A percentile compares a stretch with the other conserved stretches of the same genome.
These are phyloP conservation scores for Capricornis sumatraensis DNA, from an alignment of 2,113 vertebrate species.

Conservation along the genomic window DNA sequence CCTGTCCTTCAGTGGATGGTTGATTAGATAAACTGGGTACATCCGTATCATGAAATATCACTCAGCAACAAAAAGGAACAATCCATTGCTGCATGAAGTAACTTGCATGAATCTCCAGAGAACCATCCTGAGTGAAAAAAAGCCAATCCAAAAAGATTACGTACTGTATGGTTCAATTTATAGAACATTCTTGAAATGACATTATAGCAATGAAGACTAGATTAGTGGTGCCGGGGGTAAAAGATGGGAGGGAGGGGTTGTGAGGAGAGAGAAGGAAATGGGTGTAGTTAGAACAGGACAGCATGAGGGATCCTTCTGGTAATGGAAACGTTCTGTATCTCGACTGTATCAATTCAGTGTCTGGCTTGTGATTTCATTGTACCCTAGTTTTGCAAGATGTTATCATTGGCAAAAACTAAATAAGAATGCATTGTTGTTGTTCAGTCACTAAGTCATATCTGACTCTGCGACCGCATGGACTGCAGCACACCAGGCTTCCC, in stretches of 20 bases:
- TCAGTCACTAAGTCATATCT: not conserved
- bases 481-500: not conserved
- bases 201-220: not conserved
- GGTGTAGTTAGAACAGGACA: not conserved
- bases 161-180: not conserved
- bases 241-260: not conserved
- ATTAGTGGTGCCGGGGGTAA: not conserved
- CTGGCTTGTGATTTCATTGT: not conserved
- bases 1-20: not conserved
- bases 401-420: not conserved
- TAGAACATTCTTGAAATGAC: not conserved
- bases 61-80: not conserved
- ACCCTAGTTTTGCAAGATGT: not conserved
- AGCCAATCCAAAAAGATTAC: not conserved
- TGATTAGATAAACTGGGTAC: too few species aligned
- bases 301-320: not conserved
- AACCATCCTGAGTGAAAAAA: not conserved
- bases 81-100: too few species aligned
- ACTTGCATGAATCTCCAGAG: not conserved
- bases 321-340: not conserved
- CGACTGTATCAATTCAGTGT: not conserved
- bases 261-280: not conserved
- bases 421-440: not conserved
- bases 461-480: rapidly evolving
- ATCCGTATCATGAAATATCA: not conserved